Conservation (phyloP, 2,797 vertebrate genomes). For the Scolopax rusticola region DNA sequence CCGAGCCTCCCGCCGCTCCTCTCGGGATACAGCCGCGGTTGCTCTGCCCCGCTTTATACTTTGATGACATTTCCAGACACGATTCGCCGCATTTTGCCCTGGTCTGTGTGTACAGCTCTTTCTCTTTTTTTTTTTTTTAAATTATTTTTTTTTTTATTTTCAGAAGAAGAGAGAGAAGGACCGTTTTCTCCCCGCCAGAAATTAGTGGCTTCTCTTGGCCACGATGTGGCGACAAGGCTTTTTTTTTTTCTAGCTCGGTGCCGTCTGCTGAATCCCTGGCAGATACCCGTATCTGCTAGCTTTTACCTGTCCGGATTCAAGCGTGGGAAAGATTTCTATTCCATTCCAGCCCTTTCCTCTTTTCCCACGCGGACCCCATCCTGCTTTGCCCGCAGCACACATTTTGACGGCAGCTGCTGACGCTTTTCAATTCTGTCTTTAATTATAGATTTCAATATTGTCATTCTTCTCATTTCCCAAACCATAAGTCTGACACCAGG, state of each 20-base stretch:
- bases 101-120: accelerated
- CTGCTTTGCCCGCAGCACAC: accelerated
- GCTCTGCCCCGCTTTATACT: accelerated
- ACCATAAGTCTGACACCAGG: not conserved
- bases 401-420: constrained; percentile 4
- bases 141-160: not conserved
- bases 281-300: accelerated
- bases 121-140: not conserved
- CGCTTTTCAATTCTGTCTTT: constrained; percentile 19
- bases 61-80: accelerated
- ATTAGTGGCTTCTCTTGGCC: not conserved
- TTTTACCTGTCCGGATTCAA: not conserved
- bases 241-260: not conserved
- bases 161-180: no score
- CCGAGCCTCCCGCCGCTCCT: no score
- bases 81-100: no score
- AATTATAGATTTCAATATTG: constrained; percentile 28
- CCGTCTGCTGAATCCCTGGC: not conserved
- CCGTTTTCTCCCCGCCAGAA: no score
- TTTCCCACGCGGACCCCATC: not conserved
- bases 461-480: not conserved
- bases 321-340: not conserved
- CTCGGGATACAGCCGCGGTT: accelerated
- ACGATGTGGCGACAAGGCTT: constrained; percentile 13
- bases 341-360: not conserved